These are phyloP conservation scores for Temnothorax nylanderi DNA, from an alignment of 1,140 invertebrate genomes.

Conservation along the genomic window DNA sequence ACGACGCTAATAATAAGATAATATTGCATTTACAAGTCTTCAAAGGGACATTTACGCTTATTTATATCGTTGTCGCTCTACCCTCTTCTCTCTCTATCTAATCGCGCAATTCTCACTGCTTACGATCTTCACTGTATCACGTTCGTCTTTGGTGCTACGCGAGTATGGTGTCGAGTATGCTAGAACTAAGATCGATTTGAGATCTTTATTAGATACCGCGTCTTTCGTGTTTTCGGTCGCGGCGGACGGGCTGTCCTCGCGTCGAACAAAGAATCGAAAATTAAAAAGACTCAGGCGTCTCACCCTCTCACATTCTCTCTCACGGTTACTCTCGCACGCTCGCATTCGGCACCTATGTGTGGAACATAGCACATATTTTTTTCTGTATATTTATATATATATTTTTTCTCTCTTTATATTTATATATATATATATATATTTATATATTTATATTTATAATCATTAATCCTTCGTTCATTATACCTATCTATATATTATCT, in stretches of 20 bases:
- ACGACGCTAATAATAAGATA: slow-evolving; percentile 10
- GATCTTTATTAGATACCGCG: slow-evolving; percentile 11
- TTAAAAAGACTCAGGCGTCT: slow-evolving; percentile 12
- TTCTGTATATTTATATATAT: slow-evolving; percentile 69
- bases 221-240: slow-evolving; percentile 47
- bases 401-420: slow-evolving; percentile 62
- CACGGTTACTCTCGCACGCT: slow-evolving; percentile 39
- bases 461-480: slow-evolving; percentile 32
- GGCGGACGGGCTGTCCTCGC: slow-evolving; percentile 56
- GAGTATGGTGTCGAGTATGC: slow-evolving; percentile 12
- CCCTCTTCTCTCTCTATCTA: slow-evolving; percentile 12
- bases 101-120: slow-evolving; percentile 13
- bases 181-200: slow-evolving; percentile 40
- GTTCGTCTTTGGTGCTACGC: slow-evolving; percentile 17
- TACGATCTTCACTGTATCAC: slow-evolving; percentile 9
- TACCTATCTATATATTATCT: slow-evolving; percentile 79
- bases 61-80: slow-evolving; percentile 40
- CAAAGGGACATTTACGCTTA: slow-evolving; percentile 18
- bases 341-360: slow-evolving; percentile 67
- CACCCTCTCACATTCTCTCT: slow-evolving; percentile 61
- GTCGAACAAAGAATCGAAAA: slow-evolving; percentile 59
- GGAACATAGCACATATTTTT: slow-evolving; percentile 68
- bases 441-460: slow-evolving; percentile 72
- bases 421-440: slow-evolving; percentile 62
- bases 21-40: slow-evolving; percentile 32